Evolutionary conservation across 2,888 invertebrate genomes (phyloP).

Genomic region (Lathronympha strigana): DNA sequence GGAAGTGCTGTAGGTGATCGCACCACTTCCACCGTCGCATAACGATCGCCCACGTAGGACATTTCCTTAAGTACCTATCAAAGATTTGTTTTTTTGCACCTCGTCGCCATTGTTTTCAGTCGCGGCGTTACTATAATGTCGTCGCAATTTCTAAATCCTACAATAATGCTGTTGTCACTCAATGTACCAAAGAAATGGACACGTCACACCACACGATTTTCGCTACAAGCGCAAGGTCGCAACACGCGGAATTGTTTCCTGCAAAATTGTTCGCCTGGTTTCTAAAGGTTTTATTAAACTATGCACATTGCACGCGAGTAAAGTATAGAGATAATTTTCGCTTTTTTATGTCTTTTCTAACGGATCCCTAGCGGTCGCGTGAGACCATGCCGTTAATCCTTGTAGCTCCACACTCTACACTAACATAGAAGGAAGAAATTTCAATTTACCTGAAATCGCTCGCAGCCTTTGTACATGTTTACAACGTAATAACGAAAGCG

Average conservation of each 20-base stretch:
- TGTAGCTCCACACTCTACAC: slow-evolving; percentile 47
- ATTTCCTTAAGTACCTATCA: too few species aligned
- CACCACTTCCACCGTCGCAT: too few species aligned
- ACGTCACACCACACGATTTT: too few species aligned
- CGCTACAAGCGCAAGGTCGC: too few species aligned
- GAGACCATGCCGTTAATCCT: slow-evolving; percentile 31
- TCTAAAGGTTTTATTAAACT: background rate
- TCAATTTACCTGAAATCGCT: slow-evolving; percentile 70
- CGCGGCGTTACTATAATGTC: too few species aligned
- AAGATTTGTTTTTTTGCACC: too few species aligned
- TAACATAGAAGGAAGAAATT: slow-evolving; percentile 67
- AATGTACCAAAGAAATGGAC: too few species aligned
- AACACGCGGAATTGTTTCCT: background rate
- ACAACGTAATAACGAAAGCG: slow-evolving; percentile 56
- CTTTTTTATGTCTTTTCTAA: slow-evolving; percentile 21
- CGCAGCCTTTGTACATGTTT: slow-evolving; percentile 50
- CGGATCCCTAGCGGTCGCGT: slow-evolving; percentile 35
- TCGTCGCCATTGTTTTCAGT: too few species aligned
- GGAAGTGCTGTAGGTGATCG: too few species aligned
- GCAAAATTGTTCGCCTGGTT: background rate
- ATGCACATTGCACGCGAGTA: background rate
- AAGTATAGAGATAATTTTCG: slow-evolving; percentile 17
- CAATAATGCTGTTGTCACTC: too few species aligned
- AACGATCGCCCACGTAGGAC: too few species aligned
- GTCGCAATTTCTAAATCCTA: too few species aligned